Evolutionary conservation across 1,140 invertebrate genomes (phyloP).

Genomic region (Diachasma alloeum): DNA sequence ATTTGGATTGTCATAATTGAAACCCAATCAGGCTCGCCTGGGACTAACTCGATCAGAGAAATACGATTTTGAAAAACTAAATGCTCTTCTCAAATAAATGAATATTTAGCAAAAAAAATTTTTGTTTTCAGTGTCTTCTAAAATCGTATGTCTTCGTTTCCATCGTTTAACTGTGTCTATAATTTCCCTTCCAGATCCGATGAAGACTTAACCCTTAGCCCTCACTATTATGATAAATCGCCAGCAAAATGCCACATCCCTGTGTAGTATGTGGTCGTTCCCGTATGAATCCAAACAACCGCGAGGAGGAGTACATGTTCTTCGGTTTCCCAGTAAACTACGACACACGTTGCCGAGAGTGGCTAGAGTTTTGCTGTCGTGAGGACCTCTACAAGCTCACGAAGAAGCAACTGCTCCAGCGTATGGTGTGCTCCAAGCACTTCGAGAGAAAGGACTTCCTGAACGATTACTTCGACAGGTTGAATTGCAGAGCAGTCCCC

Average conservation of each 20-base stretch:
- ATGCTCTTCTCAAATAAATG: too few relatives aligned
- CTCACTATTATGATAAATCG: neutral
- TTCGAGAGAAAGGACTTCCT: constrained; percentile 56
- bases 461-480: constrained; percentile 57
- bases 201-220: neutral
- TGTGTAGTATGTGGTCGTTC: constrained; percentile 63
- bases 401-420: constrained; percentile 59
- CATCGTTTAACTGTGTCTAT: too few relatives aligned
- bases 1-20: too few relatives aligned
- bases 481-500: constrained; percentile 57
- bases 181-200: neutral
- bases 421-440: constrained; percentile 63
- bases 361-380: constrained; percentile 61
- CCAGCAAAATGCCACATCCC: constrained; percentile 60
- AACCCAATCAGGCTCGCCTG: too few relatives aligned
- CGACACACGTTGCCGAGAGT: constrained; percentile 55
- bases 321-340: constrained; percentile 63
- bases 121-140: too few relatives aligned
- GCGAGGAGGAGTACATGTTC: constrained; percentile 61
- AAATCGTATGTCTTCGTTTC: too few relatives aligned
- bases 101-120: too few relatives aligned
- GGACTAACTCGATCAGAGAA: too few relatives aligned
- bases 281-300: constrained; percentile 62
- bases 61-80: too few relatives aligned
- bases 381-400: constrained; percentile 62